These are phyloP conservation scores for Quiscalus mexicanus DNA, from an alignment of 2,113 vertebrate genomes.

Conservation along the genomic window DNA sequence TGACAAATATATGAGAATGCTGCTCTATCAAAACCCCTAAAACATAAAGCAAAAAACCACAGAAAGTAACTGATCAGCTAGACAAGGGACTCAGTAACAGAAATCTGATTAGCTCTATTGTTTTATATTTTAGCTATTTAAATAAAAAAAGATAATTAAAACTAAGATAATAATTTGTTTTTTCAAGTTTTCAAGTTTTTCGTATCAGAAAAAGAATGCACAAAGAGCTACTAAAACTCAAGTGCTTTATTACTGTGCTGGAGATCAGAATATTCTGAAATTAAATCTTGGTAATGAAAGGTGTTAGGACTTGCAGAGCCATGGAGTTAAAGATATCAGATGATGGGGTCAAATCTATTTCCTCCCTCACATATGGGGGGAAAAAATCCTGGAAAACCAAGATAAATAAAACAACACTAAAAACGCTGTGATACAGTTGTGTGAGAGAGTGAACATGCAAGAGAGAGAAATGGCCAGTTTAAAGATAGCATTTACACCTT, in stretches of 20 bases:
- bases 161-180: neutral
- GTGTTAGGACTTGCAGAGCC: neutral
- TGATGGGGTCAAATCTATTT: neutral
- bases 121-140: neutral
- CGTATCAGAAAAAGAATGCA: neutral
- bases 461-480: neutral
- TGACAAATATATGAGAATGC: neutral
- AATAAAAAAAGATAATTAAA: neutral
- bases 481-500: neutral
- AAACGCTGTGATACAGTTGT: rapidly evolving
- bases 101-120: neutral
- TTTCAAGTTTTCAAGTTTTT: neutral
- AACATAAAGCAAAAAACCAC: neutral
- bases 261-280: neutral
- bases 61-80: neutral
- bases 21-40: neutral
- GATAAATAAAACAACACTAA: neutral
- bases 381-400: neutral
- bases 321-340: neutral
- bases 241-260: neutral
- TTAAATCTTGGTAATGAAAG: neutral
- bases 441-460: neutral
- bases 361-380: rapidly evolving
- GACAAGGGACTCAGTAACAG: neutral
- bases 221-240: neutral